Evolutionary conservation across 2,113 vertebrate species (phyloP), one percentile per base, ranked within the genome.

Genomic region (Mobula hypostoma): DNA sequence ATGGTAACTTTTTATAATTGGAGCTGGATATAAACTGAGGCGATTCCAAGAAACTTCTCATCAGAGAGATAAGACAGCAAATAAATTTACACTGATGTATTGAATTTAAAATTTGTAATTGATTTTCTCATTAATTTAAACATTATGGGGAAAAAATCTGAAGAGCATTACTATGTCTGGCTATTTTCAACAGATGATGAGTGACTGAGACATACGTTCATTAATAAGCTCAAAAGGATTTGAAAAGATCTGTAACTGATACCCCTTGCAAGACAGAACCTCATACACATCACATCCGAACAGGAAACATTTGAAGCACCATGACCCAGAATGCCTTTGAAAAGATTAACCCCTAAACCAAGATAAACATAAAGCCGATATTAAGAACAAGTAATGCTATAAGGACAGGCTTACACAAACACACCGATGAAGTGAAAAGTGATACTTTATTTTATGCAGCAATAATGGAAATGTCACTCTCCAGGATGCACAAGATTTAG

Each of bases 261-360:
- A 70, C 17, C 70, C 63, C 19, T 5, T 32, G 36, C 21, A 74
- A 93, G 91, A 93, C 32, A 24, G 32, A 36, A n/a, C 72, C 36
- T 93, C 70, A 6, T 74, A 12, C 70, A 74, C 68, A 56, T 76
- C 24, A 93, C 36, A 24, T 74, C 70, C 32, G 74, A 93, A 93
- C 91, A 74, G 68, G 32, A 93, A 56, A 74, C 36, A 48, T 74
- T 56, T 93, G 68, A 76, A 93, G 74, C 24, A 24, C 91, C 91
- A 74, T 56, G 40, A 74, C 91, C 91, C 24, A 74, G 21, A 29
- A 19, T 40, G 24, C 5, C 8, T 48, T 93, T 74, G 91, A 93
- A 48, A 36, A 93, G 91, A 93, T 93, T 48, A 93, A 93, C 91
- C 36, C 68, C 74, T 93, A 93, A 93, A 93, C 91, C 9, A 56